Evolutionary conservation across 2,888 invertebrate genomes (phyloP), one percentile per base, ranked within the genome.

Genomic region (Acrobasis repandana): DNA sequence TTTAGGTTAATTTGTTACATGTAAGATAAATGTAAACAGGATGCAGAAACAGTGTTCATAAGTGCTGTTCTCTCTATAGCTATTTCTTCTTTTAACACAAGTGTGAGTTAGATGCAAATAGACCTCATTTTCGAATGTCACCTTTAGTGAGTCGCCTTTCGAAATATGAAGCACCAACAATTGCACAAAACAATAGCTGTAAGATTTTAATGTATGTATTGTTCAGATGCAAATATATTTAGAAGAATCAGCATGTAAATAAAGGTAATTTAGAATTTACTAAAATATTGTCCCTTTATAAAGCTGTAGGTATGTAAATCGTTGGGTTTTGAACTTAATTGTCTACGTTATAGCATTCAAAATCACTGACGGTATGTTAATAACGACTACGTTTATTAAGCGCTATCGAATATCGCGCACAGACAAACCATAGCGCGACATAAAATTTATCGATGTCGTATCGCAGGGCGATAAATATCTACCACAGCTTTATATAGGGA

Each of bases 151-250:
- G 66, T 63, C 64, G 51, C 43, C n/a, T 43, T 59, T 61, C 64
- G 59, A 63, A 63, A 72, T 20, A 16, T 15, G 14, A 78, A 79
- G 87, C 86, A 82, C 75, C 74, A 83, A 85, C 90, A 90, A 86
- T 90, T 90, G 90, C 90, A 90, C 88, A 79, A 74, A 77, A 79
- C 77, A 83, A 63, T 90, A 90, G 86, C 60, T 64, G 64, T 92
- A 90, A 91, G 90, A 84, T 90, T 90, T 90, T 89, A 91, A 88
- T 86, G 88, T 86, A 86, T 86, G 88, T 91, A 90, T 90, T 91
- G 89, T 92, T 92, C 91, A 90, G 91, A 91, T 90, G 91, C 90
- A 89, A 86, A 90, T 90, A 91, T 92, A 91, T 92, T 90, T 89
- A 89, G 90, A 88, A 88, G 90, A 85, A 88, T 85, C 86, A 83